Base-by-base conservation (phyloP, 2,797 vertebrate species). In the Bovichtus diacanthus region DNA sequence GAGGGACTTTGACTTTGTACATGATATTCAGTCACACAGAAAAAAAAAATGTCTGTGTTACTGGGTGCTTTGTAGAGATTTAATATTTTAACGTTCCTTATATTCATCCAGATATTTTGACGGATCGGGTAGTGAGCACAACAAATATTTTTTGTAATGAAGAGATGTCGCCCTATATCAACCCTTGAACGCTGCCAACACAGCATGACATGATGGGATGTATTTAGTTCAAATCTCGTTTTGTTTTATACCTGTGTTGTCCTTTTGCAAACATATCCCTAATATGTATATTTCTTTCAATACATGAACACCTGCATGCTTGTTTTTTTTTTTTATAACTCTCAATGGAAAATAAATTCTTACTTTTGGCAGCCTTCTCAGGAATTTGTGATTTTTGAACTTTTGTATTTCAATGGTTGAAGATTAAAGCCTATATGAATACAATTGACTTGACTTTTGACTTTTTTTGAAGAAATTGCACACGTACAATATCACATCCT, bases 281-380 rank as follows among this genome's bases (percentile, higher is more conserved):
- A n/a, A n/a, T n/a, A n/a, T n/a, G n/a, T n/a, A n/a, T n/a, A n/a
- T n/a, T n/a, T 36, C 18, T 34, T n/a, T n/a, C 53, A 55, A n/a
- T 55, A n/a, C n/a, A 29, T 21, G 6, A 21, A 18, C 15, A 55
- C n/a, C 6, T 58, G 13, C 19, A 6, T 23, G 43, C 27, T 19
- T 70, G 21, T 4, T 47, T 65, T 75, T 43, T 38, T 21, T 27
- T 46, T n/a, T n/a, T n/a, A n/a, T 51, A 61, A 34, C 5, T 34
- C 19, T 60, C 4, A 53, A 7, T 38, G 9, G 25, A 38, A 47
- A 66, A 53, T 2, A 0, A 31, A 4, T 31, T 41, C 12, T 18
- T 64, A 27, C 29, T 61, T 41, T 47, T 39, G 3, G n/a, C 11
- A 59, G n/a, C 6, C n/a, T 16, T 49, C 0, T 46, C 7, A 19